These are phyloP conservation scores for Florisuga fusca DNA, from an alignment of 2,797 vertebrate species.

Conservation along the genomic window DNA sequence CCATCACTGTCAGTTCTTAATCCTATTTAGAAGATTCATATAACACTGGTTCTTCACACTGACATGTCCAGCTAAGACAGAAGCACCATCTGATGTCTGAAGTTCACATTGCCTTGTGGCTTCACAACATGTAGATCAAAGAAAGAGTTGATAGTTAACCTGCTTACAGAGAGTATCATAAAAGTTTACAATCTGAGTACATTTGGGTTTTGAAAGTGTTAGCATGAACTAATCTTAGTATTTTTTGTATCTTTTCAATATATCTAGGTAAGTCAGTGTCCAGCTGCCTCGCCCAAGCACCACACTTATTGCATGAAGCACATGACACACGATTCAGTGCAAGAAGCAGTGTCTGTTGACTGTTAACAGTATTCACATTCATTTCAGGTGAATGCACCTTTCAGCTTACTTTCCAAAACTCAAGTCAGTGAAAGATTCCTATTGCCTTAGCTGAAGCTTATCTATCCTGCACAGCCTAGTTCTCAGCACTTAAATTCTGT, in stretches of 20 bases:
- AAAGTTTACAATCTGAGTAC: neutral
- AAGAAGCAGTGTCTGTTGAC: neutral
- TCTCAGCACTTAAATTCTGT: neutral
- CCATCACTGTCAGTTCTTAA: neutral
- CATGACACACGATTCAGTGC: neutral
- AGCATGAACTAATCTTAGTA: neutral
- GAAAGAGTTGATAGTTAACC: neutral
- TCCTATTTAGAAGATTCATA: neutral
- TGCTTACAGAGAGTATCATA: neutral
- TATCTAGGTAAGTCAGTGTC: neutral
- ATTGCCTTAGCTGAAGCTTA: neutral
- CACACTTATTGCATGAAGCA: neutral
- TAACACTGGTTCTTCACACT: neutral
- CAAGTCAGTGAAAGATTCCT: neutral
- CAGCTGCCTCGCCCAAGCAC: neutral
- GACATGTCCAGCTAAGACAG: neutral
- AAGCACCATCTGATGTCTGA: neutral
- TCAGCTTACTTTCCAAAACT: neutral
- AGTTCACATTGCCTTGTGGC: neutral
- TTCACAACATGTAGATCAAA: neutral
- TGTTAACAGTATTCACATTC: neutral
- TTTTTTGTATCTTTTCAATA: neutral
- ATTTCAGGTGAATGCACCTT: neutral
- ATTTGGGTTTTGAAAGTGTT: neutral
- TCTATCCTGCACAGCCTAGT: neutral